A percentile compares a stretch with the other conserved stretches of the same genome.
Evolutionary conservation across 1,140 invertebrate genomes (phyloP).

Genomic region (Drosophila pruinosa): DNA sequence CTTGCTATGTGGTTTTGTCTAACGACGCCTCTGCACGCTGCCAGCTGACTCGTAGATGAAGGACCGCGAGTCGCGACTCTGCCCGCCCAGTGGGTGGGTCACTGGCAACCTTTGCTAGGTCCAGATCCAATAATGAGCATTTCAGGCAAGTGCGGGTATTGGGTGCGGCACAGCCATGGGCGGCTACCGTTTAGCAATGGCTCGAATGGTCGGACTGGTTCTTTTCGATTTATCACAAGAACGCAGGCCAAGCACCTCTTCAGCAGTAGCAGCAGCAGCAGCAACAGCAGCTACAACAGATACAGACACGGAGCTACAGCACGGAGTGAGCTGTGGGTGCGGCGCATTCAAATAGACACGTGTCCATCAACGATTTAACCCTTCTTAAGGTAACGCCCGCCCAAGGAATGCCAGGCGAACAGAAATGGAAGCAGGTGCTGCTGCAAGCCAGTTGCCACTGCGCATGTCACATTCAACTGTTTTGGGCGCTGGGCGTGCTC

Average conservation of each 20-base stretch:
- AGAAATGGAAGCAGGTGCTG: slow-evolving; percentile 10
- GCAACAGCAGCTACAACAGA: slow-evolving; percentile 23
- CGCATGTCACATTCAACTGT: slow-evolving; percentile 45
- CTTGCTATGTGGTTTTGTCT: not conserved
- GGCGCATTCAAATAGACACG: slow-evolving; percentile 72
- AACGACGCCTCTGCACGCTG: slow-evolving; percentile 54
- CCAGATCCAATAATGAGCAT: slow-evolving; percentile 52
- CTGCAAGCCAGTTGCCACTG: slow-evolving; percentile 4
- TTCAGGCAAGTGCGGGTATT: slow-evolving; percentile 58
- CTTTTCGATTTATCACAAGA: slow-evolving; percentile 71
- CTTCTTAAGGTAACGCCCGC: slow-evolving; percentile 83
- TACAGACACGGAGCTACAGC: no score
- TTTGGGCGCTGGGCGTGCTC: slow-evolving; percentile 58
- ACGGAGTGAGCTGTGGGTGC: slow-evolving; percentile 36
- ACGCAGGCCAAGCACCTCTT: slow-evolving; percentile 54
- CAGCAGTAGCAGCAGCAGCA: slow-evolving; percentile 30
- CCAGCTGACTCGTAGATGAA: slow-evolving; percentile 39
- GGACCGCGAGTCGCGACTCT: slow-evolving; percentile 20
- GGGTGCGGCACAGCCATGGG: slow-evolving; percentile 45
- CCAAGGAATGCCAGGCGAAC: slow-evolving; percentile 79
- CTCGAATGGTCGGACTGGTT: slow-evolving; percentile 54
- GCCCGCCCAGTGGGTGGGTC: slow-evolving; percentile 50
- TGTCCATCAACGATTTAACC: slow-evolving; percentile 83
- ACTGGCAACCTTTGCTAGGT: slow-evolving; percentile 18
- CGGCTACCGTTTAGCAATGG: slow-evolving; percentile 32